Evolutionary conservation across 2,113 vertebrate species (phyloP), one percentile per base, ranked within the genome.

Genomic region (Toxotes jaculatrix): DNA sequence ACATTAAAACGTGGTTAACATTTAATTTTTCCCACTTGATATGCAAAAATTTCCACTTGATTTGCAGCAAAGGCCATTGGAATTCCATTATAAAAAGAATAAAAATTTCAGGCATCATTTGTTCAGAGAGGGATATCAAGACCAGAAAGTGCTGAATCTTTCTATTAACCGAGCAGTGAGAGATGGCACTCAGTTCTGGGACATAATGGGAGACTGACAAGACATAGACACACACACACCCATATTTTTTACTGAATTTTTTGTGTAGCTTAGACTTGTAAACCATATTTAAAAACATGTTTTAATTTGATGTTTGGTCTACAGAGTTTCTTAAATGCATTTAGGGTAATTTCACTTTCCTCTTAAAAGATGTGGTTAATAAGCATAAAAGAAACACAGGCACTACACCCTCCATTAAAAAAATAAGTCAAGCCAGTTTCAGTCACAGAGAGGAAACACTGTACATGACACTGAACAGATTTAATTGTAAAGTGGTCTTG

Each of bases 71-170:
- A 98, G 97, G 97, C 97, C 97, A 98, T 99, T 99, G 98, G 97
- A 99, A 98, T 99, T 97, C 97, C 97, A 99, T 99, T 98, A 99
- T 96, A 97, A 98, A 97, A 98, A 99, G 97, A 99, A 99, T 99
- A 98, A 99, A 99, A 99, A 99, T 98, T 98, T 99, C 97, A 99
- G 98, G 97, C 98, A 96, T 98, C 98, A 99, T 99, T 99, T 99
- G 96, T 98, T 99, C 97, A 97, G 97, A 96, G 96, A 96, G 94
- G 94, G 95, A 97, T 97, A 97, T 96, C 95, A 96, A 77, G 82
- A 96, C 92, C 95, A 95, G 97, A 97, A 98, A 99, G 95, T 97
- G 97, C 97, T 98, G 96, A 97, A 98, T 98, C 97, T 96, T 97
- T 97, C 95, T 97, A 91, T 97, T 98, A 97, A 93, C 89, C 77